These are phyloP conservation scores for Cydia amplana DNA, from an alignment of 1,140 invertebrate species.

Conservation along the genomic window DNA sequence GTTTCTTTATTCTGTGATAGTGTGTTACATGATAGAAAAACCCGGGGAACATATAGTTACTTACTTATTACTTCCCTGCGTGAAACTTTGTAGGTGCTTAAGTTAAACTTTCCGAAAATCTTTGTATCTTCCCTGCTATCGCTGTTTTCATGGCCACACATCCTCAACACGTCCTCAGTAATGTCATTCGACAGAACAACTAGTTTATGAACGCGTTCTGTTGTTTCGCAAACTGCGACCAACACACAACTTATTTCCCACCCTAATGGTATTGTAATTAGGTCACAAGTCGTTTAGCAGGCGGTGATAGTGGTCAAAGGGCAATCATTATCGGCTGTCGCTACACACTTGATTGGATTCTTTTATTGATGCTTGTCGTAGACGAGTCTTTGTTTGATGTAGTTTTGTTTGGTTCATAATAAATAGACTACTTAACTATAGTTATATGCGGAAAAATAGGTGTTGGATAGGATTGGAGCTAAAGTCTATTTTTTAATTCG, in stretches of 20 bases:
- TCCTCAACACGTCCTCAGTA: slow-evolving; percentile 27
- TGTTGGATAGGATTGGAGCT: not conserved
- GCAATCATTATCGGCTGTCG: slow-evolving; percentile 25
- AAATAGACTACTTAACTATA: not conserved
- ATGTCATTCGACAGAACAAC: slow-evolving; percentile 32
- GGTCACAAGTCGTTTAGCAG: not conserved
- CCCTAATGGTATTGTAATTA: not conserved
- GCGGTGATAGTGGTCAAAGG: not conserved
- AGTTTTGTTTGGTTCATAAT: slow-evolving; percentile 5
- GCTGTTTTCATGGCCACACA: not conserved
- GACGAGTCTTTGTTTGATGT: slow-evolving; percentile 16
- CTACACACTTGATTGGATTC: slow-evolving; percentile 29
- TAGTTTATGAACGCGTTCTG: slow-evolving; percentile 27
- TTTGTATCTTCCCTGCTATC: not conserved
- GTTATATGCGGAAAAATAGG: not conserved
- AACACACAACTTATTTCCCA: not conserved
- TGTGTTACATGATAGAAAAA: too few relatives aligned
- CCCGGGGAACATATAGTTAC: too few relatives aligned
- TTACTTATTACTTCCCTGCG: too few relatives aligned
- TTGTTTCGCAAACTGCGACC: not conserved
- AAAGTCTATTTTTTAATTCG: too few relatives aligned
- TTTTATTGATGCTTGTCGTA: slow-evolving; percentile 27
- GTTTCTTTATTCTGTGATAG: too few relatives aligned
- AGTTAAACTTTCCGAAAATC: not conserved
- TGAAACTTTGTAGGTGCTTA: not conserved